Base-by-base conservation (phyloP, 2,888 invertebrate species). In the Eristalinus sepulchralis region DNA sequence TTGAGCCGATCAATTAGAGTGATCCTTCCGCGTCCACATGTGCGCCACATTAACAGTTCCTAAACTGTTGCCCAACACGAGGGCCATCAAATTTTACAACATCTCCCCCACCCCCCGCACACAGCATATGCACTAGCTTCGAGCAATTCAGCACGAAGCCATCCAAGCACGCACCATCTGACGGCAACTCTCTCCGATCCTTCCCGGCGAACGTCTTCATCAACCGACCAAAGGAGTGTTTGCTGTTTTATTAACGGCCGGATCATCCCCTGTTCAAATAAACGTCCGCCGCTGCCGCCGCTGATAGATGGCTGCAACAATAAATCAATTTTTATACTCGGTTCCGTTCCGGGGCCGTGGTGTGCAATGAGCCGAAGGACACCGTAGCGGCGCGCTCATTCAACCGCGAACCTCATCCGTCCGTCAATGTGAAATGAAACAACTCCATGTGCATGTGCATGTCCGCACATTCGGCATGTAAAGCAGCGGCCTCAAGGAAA, bases 281-380 rank as follows among this genome's bases (percentile, higher is more conserved):
- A 78, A 78, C 82, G 59, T 73, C 20, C 13, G 39, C 67, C 55
- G 11, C 66, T 78, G 68, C 76, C 68, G 71, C 59, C 34, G 5
- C 53, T 70, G 68, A 70, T 70, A 63, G 57, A 73, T 62, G 59
- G 60, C 63, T 72, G 73, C 59, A 68, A 75, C 73, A 82, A 86
- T 86, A 86, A 86, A 86, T 86, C 85, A 86, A 86, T 86, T 86
- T 86, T 83, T 82, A 82, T 75, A 75, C 68, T 70, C 70, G 33
- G 63, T 66, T 66, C 73, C 78, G 77, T 85, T 85, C 82, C 85
- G 85, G 85, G n/a, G 47, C 82, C 73, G 13, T 66, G 55, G 22
- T 47, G 70, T 82, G 81, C 81, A 82, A 70, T 73, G 72, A 86
- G 85, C 78, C 78, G 73, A 77, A 77, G 60, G 62, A 75, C 27